Base-by-base conservation (phyloP, 2,797 vertebrate genomes). In the Hemitrygon akajei region DNA sequence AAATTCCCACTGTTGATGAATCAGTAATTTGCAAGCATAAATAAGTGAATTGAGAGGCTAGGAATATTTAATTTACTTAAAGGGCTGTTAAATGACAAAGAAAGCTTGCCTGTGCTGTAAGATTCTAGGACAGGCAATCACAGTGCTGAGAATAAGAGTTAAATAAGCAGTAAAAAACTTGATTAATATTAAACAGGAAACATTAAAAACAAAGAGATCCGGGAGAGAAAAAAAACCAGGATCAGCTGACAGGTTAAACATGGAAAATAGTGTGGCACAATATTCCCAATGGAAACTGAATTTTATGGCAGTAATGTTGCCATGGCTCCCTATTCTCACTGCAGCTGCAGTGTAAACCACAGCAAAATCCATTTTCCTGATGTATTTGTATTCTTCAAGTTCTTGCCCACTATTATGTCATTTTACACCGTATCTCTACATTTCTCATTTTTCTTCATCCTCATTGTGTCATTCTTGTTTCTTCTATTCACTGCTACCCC, bases 291-390 rank as follows among this genome's bases (percentile, higher is more conserved):
- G 66, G 16, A 89, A 16, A 69, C 16, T n/a, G 7, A 89, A 7
- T 89, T 66, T 34, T 69, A 66, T 34, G 34, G 63, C 86, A 66
- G 60, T 14, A 69, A 89, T 69, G 86, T 69, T 89, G 60, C 86
- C 86, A 89, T 89, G 86, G 60, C n/a, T 66, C 60, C 84, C 86
- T 34, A 37, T 22, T 89, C 86, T 66, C n/a, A 69, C n/a, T 89
- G n/a, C 86, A 89, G 86, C 63, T 89, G 60, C 60, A 34, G 7
- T 89, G n/a, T 63, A 37, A 89, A 63, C n/a, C 34, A 69, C 60
- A 89, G 86, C 86, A 89, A 37, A 89, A 69, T 66, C 63, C 34
- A 25, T 73, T 22, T 69, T 89, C 60, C 34, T 69, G 86, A n/a
- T 89, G n/a, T 69, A 37, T 89, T n/a, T 34, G 60, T 63, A 34